A percentile compares a stretch with the other conserved stretches of the same genome.
These are phyloP conservation scores for Mesocricetus auratus DNA, from an alignment of 2,113 vertebrate genomes.

Conservation along the genomic window DNA sequence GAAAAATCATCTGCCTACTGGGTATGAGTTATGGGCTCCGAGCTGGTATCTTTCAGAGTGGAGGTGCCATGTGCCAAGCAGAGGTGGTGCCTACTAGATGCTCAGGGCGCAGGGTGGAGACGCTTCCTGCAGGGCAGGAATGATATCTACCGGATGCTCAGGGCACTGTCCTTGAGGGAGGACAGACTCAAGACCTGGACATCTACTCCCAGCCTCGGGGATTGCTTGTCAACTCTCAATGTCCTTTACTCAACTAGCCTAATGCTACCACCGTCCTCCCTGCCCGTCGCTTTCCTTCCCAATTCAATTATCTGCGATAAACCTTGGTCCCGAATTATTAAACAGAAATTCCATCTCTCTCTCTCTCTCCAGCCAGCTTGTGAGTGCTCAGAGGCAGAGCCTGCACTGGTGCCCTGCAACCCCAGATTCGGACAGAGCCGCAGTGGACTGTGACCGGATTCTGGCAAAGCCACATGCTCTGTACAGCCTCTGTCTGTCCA, in stretches of 20 bases:
- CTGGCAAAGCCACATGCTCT: accelerated
- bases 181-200: accelerated
- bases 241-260: background rate
- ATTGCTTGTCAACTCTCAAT: background rate
- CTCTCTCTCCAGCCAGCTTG: background rate
- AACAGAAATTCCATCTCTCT: background rate
- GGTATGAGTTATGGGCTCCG: background rate
- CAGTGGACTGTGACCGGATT: too few relatives aligned
- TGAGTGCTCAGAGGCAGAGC: background rate
- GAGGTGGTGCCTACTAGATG: background rate
- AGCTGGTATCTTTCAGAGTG: background rate
- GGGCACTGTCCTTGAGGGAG: background rate
- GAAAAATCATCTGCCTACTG: conserved; percentile 73
- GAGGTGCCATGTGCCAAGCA: background rate
- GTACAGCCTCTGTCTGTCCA: background rate
- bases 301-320: background rate
- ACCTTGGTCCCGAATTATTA: background rate
- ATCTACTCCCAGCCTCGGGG: background rate
- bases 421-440: background rate
- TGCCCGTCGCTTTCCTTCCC: background rate
- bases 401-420: accelerated
- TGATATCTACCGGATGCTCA: background rate
- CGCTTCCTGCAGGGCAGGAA: background rate
- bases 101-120: background rate
- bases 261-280: too few relatives aligned